Evolutionary conservation across 2,888 invertebrate genomes (phyloP).

Genomic region (Odontothrips loti): DNA sequence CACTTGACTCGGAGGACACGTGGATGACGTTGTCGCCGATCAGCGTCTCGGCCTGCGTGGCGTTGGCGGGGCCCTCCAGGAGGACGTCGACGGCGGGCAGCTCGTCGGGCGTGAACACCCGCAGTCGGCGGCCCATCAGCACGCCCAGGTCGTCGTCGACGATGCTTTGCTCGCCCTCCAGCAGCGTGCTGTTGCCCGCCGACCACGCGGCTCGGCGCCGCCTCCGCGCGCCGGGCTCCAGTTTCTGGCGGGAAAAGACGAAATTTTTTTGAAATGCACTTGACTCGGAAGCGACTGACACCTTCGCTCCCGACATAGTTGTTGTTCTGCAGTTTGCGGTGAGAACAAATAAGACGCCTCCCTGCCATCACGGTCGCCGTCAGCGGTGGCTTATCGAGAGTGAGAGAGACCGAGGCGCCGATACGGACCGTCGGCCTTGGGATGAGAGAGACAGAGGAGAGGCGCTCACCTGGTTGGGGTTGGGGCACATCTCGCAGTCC

Average conservation of each 20-base stretch:
- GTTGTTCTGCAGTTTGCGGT: no score
- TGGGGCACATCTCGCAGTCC: constrained; percentile 69
- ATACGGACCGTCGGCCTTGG: no score
- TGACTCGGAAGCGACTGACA: neutral
- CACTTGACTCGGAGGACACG: constrained; percentile 41
- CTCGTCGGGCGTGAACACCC: constrained; percentile 36
- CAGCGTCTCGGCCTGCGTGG: constrained; percentile 45
- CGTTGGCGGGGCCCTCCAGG: neutral
- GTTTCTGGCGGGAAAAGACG: constrained; percentile 32
- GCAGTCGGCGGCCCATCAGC: constrained; percentile 16
- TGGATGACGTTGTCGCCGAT: constrained; percentile 48
- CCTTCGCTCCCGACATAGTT: no score
- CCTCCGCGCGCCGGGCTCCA: constrained; percentile 49
- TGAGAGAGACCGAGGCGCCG: no score
- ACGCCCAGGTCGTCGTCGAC: neutral
- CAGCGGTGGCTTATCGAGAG: neutral
- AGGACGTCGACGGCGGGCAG: constrained; percentile 27
- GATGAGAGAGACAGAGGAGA: no score
- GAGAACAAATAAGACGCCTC: neutral
- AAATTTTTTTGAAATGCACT: no score
- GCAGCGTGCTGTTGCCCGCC: constrained; percentile 46
- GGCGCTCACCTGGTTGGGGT: constrained; percentile 53
- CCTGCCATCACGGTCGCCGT: neutral
- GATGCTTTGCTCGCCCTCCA: neutral
- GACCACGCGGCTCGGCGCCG: constrained; percentile 46